phyloP scores from a whole-genome alignment of 2,888 invertebrate genomes.

The Drosophila neonasuta region DNA sequence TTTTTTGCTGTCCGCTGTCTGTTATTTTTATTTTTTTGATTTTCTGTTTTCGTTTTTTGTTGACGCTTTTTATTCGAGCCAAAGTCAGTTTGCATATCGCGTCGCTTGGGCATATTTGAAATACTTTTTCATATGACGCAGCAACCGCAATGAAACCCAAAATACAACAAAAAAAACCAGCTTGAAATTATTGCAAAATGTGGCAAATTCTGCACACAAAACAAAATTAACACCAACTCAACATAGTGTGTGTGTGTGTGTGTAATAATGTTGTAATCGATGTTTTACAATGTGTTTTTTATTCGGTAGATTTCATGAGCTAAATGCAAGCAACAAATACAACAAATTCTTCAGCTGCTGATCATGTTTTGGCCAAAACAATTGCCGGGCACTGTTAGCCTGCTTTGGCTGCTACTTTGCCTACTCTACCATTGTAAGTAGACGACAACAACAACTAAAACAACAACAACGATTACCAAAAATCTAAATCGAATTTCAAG shows the following conservation, averaged over 20 bases:
- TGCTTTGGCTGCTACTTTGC: conserved; percentile 52
- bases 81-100: conserved; percentile 45
- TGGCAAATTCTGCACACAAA: conserved; percentile 32
- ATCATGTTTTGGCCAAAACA: conserved; percentile 73
- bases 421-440: conserved; percentile 64
- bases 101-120: conserved; percentile 30
- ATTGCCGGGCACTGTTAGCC: conserved; percentile 54
- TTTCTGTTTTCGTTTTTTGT: conserved; percentile 46
- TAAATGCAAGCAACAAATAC: conserved; percentile 57
- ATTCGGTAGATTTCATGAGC: conserved; percentile 15
- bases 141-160: not conserved
- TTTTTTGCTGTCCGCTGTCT: conserved; percentile 37
- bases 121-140: conserved; percentile 67
- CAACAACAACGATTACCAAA: not conserved
- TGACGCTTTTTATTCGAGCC: conserved; percentile 44
- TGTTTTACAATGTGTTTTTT: conserved; percentile 26
- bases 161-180: conserved; percentile 3
- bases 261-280: conserved; percentile 58
- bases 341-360: conserved; percentile 34
- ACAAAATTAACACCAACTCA: not conserved
- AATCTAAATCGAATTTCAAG: conserved; percentile 10
- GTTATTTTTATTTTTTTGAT: conserved; percentile 33
- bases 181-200: conserved; percentile 8
- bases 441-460: not conserved
- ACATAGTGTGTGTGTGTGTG: not conserved